A percentile compares a stretch with the other conserved stretches of the same genome.
These are phyloP conservation scores for Acanthopagrus latus DNA, from an alignment of 2,797 vertebrate genomes.

Conservation along the genomic window DNA sequence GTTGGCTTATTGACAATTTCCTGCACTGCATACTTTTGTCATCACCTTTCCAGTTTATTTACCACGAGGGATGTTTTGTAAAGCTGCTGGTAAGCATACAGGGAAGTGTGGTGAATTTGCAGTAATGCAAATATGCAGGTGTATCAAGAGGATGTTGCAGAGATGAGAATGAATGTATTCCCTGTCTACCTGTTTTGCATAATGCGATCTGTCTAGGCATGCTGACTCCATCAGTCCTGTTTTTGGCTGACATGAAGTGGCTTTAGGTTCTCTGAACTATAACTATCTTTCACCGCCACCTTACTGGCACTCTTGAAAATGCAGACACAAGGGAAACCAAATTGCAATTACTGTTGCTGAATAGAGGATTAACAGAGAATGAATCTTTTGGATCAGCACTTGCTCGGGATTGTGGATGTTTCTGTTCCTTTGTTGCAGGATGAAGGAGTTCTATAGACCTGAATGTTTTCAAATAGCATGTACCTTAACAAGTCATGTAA, in stretches of 20 bases:
- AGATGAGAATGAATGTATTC: conserved; percentile 1
- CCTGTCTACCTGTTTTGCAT: conserved; percentile 2
- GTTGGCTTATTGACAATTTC: too few relatives aligned
- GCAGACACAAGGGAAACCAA: neutral
- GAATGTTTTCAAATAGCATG: too few relatives aligned
- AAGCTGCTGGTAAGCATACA: neutral
- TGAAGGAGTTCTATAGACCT: neutral
- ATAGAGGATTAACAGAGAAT: neutral
- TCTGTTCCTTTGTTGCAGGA: neutral
- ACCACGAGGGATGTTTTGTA: neutral
- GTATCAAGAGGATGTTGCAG: neutral
- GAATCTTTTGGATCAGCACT: conserved; percentile 10
- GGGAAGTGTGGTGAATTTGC: neutral
- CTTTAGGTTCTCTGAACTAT: neutral
- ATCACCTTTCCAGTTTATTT: neutral
- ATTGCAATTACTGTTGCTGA: neutral
- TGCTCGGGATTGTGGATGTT: neutral
- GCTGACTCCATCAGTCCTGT: too few relatives aligned
- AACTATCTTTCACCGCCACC: neutral
- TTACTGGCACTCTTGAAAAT: neutral
- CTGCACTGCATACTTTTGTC: neutral
- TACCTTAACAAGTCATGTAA: too few relatives aligned
- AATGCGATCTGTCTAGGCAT: neutral
- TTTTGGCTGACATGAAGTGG: neutral
- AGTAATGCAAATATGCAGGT: neutral